Evolutionary conservation across 2,797 vertebrate genomes (phyloP), one percentile per base, ranked within the genome.

Genomic region (Balearica regulorum): DNA sequence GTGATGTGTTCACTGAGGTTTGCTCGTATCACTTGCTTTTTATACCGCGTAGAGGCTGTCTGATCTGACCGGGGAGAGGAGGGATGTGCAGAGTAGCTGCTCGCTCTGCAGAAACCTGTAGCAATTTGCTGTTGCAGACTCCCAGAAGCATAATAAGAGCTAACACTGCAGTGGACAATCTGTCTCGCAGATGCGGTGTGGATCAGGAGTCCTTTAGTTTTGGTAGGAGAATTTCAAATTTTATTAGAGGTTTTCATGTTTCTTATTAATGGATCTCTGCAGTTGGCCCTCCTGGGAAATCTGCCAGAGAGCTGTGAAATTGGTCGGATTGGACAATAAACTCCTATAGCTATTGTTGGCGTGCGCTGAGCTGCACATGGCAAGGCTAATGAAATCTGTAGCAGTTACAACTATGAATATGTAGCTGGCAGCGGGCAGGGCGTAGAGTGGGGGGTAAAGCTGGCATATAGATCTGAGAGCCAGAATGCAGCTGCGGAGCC

Each of bases 361-460:
- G 2, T 46, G 31, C 2, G 18, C 90, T 37, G 37, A 80, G 68
- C 58, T 95, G 80, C 58, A 51, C 93, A 71, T 87, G 90, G 91
- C 73, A 66, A 43, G 69, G 87, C 89, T 70, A 31, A 48, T 76
- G 86, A 82, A 89, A 89, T 78, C 75, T 76, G 90, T 84, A 91
- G 93, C 76, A 41, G 87, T 79, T 94, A 92, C 79, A 87, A 48
- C 62, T 44, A 35, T 53, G 81, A 75, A 49, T 65, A 78, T 77
- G 89, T 91, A 89, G 93, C 93, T 96, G 95, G 94, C 96, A 88
- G 87, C 20, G 0, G 76, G 87, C 55, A 90, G 85, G 43, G 51
- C 78, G 72, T 39, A 33, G 76, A 44, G 75, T 3, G 0, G 55
- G 48, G 39, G 41, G 41, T 28, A 46, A 81, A 92, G 66, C 92